Conservation (phyloP, 2,888 invertebrate species). For the Chrysotoxum bicinctum region DNA sequence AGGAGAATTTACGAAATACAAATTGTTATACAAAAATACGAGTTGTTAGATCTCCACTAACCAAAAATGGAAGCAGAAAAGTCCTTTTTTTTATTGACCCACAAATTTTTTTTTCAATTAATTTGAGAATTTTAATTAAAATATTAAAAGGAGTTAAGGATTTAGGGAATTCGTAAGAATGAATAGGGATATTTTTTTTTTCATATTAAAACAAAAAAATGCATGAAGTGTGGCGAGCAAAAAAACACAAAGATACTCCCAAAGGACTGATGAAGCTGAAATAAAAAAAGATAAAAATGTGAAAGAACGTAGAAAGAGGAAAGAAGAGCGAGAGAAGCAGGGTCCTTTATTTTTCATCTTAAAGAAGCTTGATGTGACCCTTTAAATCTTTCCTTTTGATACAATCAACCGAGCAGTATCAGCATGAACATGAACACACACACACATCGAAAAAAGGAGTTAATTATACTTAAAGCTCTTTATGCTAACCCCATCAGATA, state of each 20-base stretch:
- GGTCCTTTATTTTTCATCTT: neutral
- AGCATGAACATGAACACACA: neutral
- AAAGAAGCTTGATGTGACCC: neutral
- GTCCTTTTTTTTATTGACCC: constrained; percentile 42
- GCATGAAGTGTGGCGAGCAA: constrained; percentile 38
- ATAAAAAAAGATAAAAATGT: constrained; percentile 8
- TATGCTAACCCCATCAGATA: neutral
- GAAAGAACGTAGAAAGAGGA: neutral
- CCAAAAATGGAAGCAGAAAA: neutral
- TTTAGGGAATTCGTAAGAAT: neutral
- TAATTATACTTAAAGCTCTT: neutral
- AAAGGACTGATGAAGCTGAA: constrained; percentile 55
- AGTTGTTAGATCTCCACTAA: neutral
- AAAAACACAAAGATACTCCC: constrained; percentile 43
- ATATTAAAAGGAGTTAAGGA: constrained; percentile 33
- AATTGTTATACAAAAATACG: constrained; percentile 3
- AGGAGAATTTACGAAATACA: constrained; percentile 46
- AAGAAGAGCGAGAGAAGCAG: too few relatives aligned
- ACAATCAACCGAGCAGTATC: neutral
- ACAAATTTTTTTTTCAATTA: neutral
- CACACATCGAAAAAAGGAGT: neutral
- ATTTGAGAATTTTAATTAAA: constrained; percentile 60
- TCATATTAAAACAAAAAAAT: constrained; percentile 4
- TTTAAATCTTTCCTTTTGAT: neutral
- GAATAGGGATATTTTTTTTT: constrained; percentile 24